These are phyloP conservation scores for Megaleporinus macrocephalus DNA, from an alignment of 2,113 vertebrate species.

Conservation along the genomic window DNA sequence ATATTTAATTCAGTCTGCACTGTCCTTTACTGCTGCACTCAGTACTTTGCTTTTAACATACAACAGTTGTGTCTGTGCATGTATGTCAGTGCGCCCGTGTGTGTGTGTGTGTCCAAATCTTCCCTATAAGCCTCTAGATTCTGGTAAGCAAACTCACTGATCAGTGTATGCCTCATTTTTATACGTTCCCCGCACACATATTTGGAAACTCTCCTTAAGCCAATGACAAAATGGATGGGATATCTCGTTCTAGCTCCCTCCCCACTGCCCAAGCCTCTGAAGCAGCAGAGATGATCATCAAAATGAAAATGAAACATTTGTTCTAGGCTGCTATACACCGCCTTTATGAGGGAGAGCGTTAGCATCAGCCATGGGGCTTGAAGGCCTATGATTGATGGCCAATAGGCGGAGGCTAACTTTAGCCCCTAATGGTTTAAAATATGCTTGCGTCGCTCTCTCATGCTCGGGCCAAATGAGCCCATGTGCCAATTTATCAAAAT, in stretches of 20 bases:
- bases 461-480: conserved; percentile 75
- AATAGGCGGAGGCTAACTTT: conserved; percentile 72
- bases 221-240: conserved; percentile 15
- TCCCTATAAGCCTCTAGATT: neutral
- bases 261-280: neutral
- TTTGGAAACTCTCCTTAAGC: neutral
- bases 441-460: conserved; percentile 76
- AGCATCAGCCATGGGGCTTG: conserved; percentile 63
- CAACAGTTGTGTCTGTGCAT: too few species aligned
- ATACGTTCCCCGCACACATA: neutral
- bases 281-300: conserved; percentile 35
- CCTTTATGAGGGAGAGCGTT: conserved; percentile 55
- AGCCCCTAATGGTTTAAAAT: conserved; percentile 81
- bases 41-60: too few species aligned
- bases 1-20: too few species aligned
- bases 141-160: neutral
- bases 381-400: conserved; percentile 74
- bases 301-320: conserved; percentile 81
- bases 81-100: too few species aligned
- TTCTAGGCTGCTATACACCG: conserved; percentile 62
- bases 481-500: conserved; percentile 77
- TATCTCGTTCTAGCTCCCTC: conserved; percentile 16
- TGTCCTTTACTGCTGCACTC: too few species aligned
- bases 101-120: too few species aligned
- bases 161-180: neutral